Evolutionary conservation across 2,888 invertebrate genomes (phyloP).

Genomic region (Leucophora obtusa): DNA sequence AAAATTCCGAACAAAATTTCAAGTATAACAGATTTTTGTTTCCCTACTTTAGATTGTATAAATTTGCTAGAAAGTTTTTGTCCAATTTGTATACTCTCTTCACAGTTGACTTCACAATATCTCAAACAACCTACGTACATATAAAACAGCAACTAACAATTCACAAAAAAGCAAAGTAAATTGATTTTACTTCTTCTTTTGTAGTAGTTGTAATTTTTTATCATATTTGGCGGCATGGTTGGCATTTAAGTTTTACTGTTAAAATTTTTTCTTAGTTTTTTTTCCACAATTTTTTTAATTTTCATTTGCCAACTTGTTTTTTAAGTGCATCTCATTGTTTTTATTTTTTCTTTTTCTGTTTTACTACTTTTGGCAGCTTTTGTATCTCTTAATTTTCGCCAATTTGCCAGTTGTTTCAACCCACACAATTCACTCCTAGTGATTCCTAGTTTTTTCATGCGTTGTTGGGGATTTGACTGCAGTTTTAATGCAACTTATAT

Average conservation of each 20-base stretch:
- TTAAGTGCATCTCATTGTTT: constrained; percentile 46
- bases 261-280: constrained; percentile 58
- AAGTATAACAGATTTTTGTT: too few species aligned
- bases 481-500: constrained; percentile 60
- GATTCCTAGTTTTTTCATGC: constrained; percentile 1
- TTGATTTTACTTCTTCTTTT: constrained; percentile 57
- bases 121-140: constrained; percentile 3
- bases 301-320: constrained; percentile 58
- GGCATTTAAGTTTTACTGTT: constrained; percentile 63
- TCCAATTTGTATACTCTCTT: too few species aligned
- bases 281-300: constrained; percentile 40
- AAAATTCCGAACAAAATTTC: too few species aligned
- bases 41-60: too few species aligned
- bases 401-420: constrained; percentile 65
- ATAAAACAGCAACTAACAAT: constrained; percentile 6
- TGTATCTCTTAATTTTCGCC: constrained; percentile 64
- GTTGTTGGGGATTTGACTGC: constrained; percentile 56
- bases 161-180: constrained; percentile 46
- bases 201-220: constrained; percentile 53
- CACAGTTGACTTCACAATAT: too few species aligned
- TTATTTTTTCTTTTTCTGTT: constrained; percentile 27
- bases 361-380: constrained; percentile 51
- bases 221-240: constrained; percentile 62
- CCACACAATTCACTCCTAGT: constrained; percentile 52
- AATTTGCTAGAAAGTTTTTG: too few species aligned